Conservation (phyloP, 2,113 vertebrate genomes). For the Bostrychus sinensis region DNA sequence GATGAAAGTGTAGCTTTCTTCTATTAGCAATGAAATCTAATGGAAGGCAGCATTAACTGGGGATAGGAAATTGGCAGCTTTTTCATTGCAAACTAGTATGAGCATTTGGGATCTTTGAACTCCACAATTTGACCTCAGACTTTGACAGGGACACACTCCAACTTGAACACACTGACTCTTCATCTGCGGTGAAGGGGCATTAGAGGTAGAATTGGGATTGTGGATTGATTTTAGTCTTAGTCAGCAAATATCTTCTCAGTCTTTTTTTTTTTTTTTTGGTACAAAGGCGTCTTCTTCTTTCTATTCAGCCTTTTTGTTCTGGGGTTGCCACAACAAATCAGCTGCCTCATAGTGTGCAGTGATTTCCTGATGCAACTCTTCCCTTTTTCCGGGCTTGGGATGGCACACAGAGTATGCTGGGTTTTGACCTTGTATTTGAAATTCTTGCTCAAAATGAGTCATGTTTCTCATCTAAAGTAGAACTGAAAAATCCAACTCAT, state of each 20-base stretch:
- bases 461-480: no score
- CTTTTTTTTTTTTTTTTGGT: not conserved
- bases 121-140: slow-evolving; percentile 30
- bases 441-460: no score
- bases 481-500: no score
- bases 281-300: no score
- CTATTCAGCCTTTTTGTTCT: no score
- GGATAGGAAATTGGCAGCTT: slow-evolving; percentile 17
- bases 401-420: no score
- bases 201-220: no score
- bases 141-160: slow-evolving; percentile 7
- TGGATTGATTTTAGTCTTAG: not conserved
- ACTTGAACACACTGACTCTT: not conserved
- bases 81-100: slow-evolving; percentile 14
- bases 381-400: no score
- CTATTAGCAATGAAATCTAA: not conserved
- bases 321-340: no score
- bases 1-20: slow-evolving; percentile 18
- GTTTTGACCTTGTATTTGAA: no score
- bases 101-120: slow-evolving; percentile 26
- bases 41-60: not conserved
- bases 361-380: no score
- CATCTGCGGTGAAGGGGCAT: slow-evolving; percentile 19
- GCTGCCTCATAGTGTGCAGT: no score
- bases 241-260: not conserved